Base-by-base conservation (phyloP, 2,888 invertebrate species). In the Thereva unica region DNA sequence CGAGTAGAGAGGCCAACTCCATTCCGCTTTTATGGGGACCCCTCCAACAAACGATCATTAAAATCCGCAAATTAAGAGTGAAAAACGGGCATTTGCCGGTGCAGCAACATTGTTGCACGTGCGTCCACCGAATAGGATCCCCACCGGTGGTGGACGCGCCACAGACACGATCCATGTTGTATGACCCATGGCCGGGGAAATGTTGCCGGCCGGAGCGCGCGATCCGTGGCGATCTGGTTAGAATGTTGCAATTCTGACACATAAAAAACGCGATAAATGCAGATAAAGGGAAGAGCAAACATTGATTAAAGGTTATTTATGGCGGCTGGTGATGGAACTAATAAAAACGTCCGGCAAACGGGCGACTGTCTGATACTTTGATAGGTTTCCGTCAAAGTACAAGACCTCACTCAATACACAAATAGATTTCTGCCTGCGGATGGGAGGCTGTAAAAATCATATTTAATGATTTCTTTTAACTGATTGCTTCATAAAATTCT, bases 291-390 rank as follows among this genome's bases (percentile, higher is more conserved):
- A 63, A 63, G 52, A 63, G 63, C 52, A 63, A 63, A 63, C 63
- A 63, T 52, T 63, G 63, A 63, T 63, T 63, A 63, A 38, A 41
- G 9, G 41, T 63, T 50, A 63, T 63, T 63, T 63, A 63, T 63
- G 40, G 34, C 63, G 38, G 35, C 41, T 40, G 63, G 42, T 41
- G 63, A 49, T 50, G 41, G 23, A 40, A 40, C 47, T 4, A 35
- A 50, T 54, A 54, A 54, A 54, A 54, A 54, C 40, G 54, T 54
- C 52, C 35, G 52, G 34, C 52, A 35, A 23, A 34, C 10, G 35
- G 35, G 34, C 52, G 52, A 35, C 47, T 6, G 12, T 6, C 10
- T 12, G 9, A 12, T n/a, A 12, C 47, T 47, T 5, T 9, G 7
- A 23, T 23, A 23, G 23, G 23, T 23, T 23, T 23, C 23, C 23